Evolutionary conservation across 2,888 invertebrate species (phyloP), one percentile per base, ranked within the genome.

Genomic region (Caenorhabditis imperialis): DNA sequence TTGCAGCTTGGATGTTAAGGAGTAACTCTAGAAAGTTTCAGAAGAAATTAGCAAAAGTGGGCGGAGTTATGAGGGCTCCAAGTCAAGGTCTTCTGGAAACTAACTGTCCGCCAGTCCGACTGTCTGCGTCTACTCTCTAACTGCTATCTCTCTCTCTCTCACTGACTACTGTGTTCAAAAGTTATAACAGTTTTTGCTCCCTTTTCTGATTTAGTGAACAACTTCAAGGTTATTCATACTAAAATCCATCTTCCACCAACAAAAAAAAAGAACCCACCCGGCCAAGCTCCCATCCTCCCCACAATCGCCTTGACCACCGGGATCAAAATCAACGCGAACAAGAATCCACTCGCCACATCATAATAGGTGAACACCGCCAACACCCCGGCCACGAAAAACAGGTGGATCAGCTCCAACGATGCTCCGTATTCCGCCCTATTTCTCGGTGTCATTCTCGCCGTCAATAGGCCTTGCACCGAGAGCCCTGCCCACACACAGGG

Each of bases 281-380:
- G 60, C 54, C 54, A 60, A 3, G 38, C 30, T 27, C 47, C 53
- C 16, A 61, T 61, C 12, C 35, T n/a, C 4, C 18, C 20, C 6
- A 35, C 40, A 3, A 60, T 7, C 2, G 63, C 25, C 37, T 75
- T 70, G 25, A 79, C 22, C 4, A 71, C 16, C 8, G 81, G 81
- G 12, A 81, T 44, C n/a, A 63, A 23, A 20, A 74, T 57, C 1
- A 82, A 70, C n/a, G 74, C 57, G 35, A 82, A 75, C 27, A 82
- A 30, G 65, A 79, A 82, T 42, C 79, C 80, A 55, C 80, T 80
- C n/a, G 82, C 82, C 25, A 82, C 69, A 25, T 80, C 67, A 42
- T 75, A 75, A 58, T 81, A 82, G 8, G 79, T 82, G 60, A 81
- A 80, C 1, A 75, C 37, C 8, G 67, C 12, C 4, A 79, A 48